Evolutionary conservation across 2,113 vertebrate genomes (phyloP).

Genomic region (Irena cyanogastra): DNA sequence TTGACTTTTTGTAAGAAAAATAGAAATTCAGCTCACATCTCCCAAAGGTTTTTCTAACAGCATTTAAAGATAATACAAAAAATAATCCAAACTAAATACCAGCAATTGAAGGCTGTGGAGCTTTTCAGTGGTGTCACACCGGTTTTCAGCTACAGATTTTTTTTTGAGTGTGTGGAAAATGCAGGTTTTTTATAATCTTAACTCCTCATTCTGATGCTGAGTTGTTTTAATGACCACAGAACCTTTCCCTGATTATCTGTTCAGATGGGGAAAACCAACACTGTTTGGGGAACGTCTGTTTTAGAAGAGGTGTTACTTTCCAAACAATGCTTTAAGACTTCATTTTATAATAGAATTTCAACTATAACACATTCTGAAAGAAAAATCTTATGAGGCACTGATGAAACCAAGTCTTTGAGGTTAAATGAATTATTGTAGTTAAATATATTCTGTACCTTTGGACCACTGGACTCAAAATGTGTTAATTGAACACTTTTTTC

Average conservation of each 20-base stretch:
- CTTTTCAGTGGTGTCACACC: background rate
- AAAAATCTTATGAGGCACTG: accelerated
- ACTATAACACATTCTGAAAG: background rate
- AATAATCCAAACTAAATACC: background rate
- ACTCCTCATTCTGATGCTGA: background rate
- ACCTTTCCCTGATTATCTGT: background rate
- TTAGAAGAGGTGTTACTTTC: background rate
- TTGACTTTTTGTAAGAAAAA: background rate
- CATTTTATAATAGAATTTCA: background rate
- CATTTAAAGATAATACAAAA: background rate
- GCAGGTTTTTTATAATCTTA: background rate
- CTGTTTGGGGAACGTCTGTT: accelerated
- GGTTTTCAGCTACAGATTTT: background rate
- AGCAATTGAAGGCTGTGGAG: background rate
- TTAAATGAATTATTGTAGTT: background rate
- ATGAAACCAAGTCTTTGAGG: background rate
- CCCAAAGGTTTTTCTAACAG: background rate
- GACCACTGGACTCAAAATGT: background rate
- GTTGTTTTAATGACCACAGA: background rate
- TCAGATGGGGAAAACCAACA: background rate
- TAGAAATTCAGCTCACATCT: background rate
- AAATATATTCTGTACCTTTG: background rate
- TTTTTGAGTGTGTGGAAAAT: background rate
- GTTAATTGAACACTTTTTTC: background rate
- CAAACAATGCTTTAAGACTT: background rate